These are phyloP conservation scores for Strigamia maritima DNA, from an alignment of 2,888 invertebrate species.

Conservation along the genomic window DNA sequence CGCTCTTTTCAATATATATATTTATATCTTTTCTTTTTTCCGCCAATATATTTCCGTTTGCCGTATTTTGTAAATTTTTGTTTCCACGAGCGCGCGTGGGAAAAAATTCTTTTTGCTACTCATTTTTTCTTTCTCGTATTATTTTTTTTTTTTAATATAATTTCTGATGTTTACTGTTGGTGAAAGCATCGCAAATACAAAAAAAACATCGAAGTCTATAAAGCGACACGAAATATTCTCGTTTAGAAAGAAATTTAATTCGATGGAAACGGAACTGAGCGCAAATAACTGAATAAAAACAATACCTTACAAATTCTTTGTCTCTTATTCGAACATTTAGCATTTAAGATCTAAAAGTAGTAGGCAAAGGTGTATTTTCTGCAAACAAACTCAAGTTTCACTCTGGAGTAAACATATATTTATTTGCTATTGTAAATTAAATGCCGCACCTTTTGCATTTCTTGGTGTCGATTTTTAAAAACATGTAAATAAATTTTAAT, in stretches of 20 bases:
- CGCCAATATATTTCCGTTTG: background rate
- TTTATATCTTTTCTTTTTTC: background rate
- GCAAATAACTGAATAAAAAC: background rate
- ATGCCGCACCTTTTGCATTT: background rate
- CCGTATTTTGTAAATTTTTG: background rate
- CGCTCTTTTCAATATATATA: background rate
- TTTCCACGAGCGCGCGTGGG: background rate
- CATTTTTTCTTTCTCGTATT: background rate
- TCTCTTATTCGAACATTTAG: slow-evolving; percentile 15
- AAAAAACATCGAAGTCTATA: background rate
- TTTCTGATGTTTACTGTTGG: background rate
- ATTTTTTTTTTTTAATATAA: background rate
- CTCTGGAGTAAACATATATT: background rate
- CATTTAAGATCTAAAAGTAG: background rate
- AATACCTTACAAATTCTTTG: background rate
- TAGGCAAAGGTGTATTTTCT: slow-evolving; percentile 1
- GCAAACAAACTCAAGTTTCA: slow-evolving; percentile 10
- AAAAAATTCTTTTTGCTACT: background rate
- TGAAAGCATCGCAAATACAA: background rate
- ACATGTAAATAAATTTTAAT: background rate
- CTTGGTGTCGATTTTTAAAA: background rate
- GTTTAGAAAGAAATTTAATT: background rate
- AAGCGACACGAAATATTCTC: background rate
- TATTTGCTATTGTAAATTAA: slow-evolving; percentile 15
- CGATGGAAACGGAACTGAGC: slow-evolving; percentile 4